These are phyloP conservation scores for Pinctada fucata DNA, from an alignment of 2,888 invertebrate species.

Conservation along the genomic window DNA sequence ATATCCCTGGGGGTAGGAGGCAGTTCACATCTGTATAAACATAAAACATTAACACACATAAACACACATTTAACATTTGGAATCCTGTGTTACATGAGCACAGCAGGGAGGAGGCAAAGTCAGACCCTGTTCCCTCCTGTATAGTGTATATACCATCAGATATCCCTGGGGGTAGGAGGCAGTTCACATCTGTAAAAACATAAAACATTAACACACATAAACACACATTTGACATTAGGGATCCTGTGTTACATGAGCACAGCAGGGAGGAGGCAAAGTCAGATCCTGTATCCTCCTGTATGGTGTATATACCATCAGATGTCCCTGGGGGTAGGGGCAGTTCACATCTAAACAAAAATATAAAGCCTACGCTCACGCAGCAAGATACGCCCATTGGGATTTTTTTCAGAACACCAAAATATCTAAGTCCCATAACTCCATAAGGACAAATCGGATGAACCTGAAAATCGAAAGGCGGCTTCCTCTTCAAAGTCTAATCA, in stretches of 20 bases:
- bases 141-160: background rate
- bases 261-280: slow-evolving; percentile 29
- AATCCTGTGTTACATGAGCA: slow-evolving; percentile 47
- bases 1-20: background rate
- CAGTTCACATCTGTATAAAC: slow-evolving; percentile 6
- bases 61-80: no score
- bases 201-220: no score
- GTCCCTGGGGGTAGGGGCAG: background rate
- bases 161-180: background rate
- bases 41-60: no score
- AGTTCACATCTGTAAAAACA: slow-evolving; percentile 5
- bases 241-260: slow-evolving; percentile 45
- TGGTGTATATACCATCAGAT: background rate
- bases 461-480: no score
- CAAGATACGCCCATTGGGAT: slow-evolving; percentile 25
- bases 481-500: no score
- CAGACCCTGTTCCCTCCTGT: slow-evolving; percentile 24
- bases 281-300: slow-evolving; percentile 27
- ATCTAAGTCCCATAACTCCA: no score
- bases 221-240: no score
- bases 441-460: no score
- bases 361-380: no score
- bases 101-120: slow-evolving; percentile 27
- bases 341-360: slow-evolving; percentile 2
- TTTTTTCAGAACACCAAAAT: slow-evolving; percentile 15